phyloP scores from a whole-genome alignment of 2,888 invertebrate genomes.

The Apotomis turbidana region DNA sequence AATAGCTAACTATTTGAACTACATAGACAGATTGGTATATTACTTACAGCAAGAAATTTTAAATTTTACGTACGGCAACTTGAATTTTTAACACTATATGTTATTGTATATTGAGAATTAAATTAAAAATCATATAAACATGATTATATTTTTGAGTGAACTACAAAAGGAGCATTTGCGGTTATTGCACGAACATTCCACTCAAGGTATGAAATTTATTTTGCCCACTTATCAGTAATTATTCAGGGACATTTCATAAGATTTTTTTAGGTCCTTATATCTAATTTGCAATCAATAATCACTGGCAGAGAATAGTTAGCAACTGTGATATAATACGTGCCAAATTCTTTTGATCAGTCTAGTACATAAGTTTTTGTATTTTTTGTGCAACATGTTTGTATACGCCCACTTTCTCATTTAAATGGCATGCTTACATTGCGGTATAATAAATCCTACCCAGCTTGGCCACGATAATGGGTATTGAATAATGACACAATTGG shows the following conservation, averaged over 20 bases:
- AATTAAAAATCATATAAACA: conserved; percentile 48
- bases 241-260: no score
- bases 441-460: no score
- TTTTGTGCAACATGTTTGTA: neutral
- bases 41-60: neutral
- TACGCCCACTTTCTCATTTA: neutral
- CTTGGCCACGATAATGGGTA: no score
- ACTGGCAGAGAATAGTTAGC: no score
- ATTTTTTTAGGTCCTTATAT: no score
- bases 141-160: conserved; percentile 78
- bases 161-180: conserved; percentile 74
- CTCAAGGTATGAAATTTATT: conserved; percentile 60
- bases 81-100: neutral
- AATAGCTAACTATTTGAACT: neutral
- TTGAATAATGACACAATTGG: neutral
- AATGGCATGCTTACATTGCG: neutral
- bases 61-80: neutral
- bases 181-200: conserved; percentile 67
- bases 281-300: no score
- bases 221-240: neutral
- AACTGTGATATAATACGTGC: neutral
- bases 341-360: no score
- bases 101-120: neutral
- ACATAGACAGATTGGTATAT: neutral
- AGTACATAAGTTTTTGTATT: neutral